phyloP scores from a whole-genome alignment of 2,888 invertebrate species.

The Perizoma flavofasciatum region DNA sequence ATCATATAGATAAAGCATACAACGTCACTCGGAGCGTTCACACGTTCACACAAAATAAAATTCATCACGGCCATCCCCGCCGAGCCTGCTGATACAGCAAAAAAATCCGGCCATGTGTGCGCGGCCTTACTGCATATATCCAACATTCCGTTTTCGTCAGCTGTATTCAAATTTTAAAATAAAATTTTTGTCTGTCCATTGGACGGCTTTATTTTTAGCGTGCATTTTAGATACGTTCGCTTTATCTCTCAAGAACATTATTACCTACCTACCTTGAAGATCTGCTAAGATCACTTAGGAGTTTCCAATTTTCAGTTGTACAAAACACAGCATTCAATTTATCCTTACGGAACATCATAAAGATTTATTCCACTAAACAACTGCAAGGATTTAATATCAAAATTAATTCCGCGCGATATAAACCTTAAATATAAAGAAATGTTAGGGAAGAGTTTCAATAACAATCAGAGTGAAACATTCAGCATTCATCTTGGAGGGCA shows the following conservation, averaged over 20 bases:
- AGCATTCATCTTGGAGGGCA: slow-evolving; percentile 50
- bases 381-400: slow-evolving; percentile 33
- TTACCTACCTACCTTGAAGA: too few species aligned
- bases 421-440: slow-evolving; percentile 26
- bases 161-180: slow-evolving; percentile 37
- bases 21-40: slow-evolving; percentile 41
- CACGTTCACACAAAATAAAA: slow-evolving; percentile 54
- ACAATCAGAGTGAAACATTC: slow-evolving; percentile 37
- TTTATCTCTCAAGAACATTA: too few species aligned
- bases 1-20: slow-evolving; percentile 53
- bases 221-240: slow-evolving; percentile 10
- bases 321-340: too few species aligned
- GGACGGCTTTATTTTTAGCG: slow-evolving; percentile 28
- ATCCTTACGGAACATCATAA: slow-evolving; percentile 21
- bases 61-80: slow-evolving; percentile 47
- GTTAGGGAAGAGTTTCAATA: slow-evolving; percentile 48
- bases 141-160: slow-evolving; percentile 34
- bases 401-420: slow-evolving; percentile 33
- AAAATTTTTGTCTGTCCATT: slow-evolving; percentile 19
- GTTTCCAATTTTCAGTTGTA: too few species aligned
- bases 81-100: slow-evolving; percentile 40
- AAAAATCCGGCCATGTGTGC: slow-evolving; percentile 43
- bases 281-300: too few species aligned
- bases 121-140: slow-evolving; percentile 38
- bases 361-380: slow-evolving; percentile 33